A percentile compares a stretch with the other conserved stretches of the same genome.
Conservation (phyloP, 2,113 vertebrate genomes). For the Beaufortia kweichowensis region DNA sequence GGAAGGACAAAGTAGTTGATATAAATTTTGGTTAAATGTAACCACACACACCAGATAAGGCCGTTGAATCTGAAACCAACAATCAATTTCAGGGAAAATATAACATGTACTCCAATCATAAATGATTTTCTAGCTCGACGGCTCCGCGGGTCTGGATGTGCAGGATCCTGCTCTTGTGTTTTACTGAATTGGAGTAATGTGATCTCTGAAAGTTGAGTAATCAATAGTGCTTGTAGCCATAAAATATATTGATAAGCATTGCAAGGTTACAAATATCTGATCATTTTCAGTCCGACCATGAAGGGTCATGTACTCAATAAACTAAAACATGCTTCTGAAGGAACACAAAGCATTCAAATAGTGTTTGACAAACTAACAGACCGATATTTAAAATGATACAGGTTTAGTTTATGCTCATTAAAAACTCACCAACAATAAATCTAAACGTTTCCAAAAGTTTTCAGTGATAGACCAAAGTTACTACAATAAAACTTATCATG, state of each 20-base stretch:
- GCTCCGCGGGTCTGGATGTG: constrained; percentile 3
- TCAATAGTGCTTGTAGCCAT: constrained; percentile 68
- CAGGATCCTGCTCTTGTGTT: constrained; percentile 20
- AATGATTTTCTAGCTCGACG: constrained; percentile 18
- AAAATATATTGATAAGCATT: constrained; percentile 64
- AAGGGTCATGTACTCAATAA: constrained; percentile 26
- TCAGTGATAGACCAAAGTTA: too few relatives aligned
- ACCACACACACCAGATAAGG: not conserved
- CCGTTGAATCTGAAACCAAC: not conserved
- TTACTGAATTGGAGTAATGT: constrained; percentile 56
- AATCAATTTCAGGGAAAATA: constrained; percentile 19
- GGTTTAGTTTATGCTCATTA: too few relatives aligned
- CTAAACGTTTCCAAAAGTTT: too few relatives aligned
- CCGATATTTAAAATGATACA: too few relatives aligned
- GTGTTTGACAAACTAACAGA: too few relatives aligned
- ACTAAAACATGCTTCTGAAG: not conserved
- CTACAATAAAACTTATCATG: too few relatives aligned
- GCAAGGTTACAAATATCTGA: constrained; percentile 45
- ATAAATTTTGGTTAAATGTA: not conserved
- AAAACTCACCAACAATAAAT: too few relatives aligned
- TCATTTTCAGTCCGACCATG: constrained; percentile 42
- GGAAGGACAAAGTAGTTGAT: not conserved
- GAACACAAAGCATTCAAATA: not conserved
- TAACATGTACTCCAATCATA: not conserved
- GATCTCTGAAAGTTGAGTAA: constrained; percentile 56